A percentile compares a stretch with the other conserved stretches of the same genome.
Conservation (phyloP, 1,140 invertebrate species). For the Dinoponera quadriceps region DNA sequence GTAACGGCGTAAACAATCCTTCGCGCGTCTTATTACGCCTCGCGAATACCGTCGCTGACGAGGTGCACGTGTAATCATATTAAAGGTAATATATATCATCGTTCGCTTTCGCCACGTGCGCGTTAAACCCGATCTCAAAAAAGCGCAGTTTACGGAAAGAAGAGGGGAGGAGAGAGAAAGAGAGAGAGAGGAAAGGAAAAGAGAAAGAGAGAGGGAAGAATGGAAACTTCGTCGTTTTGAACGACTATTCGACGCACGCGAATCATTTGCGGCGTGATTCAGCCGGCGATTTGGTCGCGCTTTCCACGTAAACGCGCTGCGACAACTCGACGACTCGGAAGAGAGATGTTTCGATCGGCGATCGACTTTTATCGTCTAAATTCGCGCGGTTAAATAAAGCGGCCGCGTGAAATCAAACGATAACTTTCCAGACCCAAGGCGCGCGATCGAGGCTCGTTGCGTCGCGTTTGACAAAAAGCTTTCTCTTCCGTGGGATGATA, state of each 20-base stretch:
- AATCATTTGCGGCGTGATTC: no score
- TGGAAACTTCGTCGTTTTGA: no score
- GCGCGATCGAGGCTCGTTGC: neutral
- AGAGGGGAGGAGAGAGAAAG: no score
- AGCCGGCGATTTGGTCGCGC: no score
- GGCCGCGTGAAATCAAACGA: neutral
- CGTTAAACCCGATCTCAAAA: neutral
- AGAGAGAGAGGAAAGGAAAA: no score
- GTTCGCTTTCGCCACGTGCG: neutral
- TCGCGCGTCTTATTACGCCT: slow-evolving; percentile 17
- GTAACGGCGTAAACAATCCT: slow-evolving; percentile 22
- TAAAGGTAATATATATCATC: neutral
- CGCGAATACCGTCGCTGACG: slow-evolving; percentile 12
- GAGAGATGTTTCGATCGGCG: neutral
- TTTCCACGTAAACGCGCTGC: neutral
- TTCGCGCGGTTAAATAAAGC: neutral
- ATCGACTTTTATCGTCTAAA: neutral
- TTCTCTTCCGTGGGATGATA: slow-evolving; percentile 7
- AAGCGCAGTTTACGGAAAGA: neutral
- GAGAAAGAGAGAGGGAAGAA: no score
- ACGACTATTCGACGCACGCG: no score
- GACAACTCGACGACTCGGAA: neutral
- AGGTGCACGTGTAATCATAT: neutral
- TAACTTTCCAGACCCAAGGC: slow-evolving; percentile 6
- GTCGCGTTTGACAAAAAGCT: slow-evolving; percentile 9